Percentiles rank a stretch among this genome's conserved stretches.
Evolutionary conservation across 2,113 vertebrate species (phyloP).

Genomic region (Prinia subflava): DNA sequence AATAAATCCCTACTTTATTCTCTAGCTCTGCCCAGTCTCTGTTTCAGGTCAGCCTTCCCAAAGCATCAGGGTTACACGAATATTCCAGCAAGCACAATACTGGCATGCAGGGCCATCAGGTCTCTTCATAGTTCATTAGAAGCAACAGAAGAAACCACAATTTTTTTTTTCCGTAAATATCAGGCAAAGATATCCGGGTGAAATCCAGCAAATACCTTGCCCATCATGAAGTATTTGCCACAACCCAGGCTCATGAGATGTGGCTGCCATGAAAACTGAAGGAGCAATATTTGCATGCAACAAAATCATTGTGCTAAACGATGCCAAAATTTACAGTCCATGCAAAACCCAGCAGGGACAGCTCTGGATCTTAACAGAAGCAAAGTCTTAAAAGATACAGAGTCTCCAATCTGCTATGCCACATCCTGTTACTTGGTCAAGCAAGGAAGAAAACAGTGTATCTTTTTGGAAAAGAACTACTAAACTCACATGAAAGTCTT

Average conservation of each 20-base stretch:
- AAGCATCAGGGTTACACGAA: background rate
- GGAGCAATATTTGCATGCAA: background rate
- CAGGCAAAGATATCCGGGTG: background rate
- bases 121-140: background rate
- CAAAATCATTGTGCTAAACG: background rate
- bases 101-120: background rate
- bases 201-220: background rate
- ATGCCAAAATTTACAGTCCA: background rate
- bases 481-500: background rate
- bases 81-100: background rate
- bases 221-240: background rate
- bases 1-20: too few relatives aligned
- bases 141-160: background rate
- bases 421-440: background rate
- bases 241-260: background rate
- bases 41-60: too few relatives aligned
- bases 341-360: background rate
- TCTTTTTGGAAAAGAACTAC: background rate
- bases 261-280: background rate
- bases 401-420: background rate
- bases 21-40: too few relatives aligned
- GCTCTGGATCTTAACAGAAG: background rate
- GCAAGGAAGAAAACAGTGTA: background rate
- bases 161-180: background rate
- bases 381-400: background rate